A percentile compares a stretch with the other conserved stretches of the same genome.
phyloP scores from a whole-genome alignment of 2,113 vertebrate genomes.

The Macrotis lagotis region DNA sequence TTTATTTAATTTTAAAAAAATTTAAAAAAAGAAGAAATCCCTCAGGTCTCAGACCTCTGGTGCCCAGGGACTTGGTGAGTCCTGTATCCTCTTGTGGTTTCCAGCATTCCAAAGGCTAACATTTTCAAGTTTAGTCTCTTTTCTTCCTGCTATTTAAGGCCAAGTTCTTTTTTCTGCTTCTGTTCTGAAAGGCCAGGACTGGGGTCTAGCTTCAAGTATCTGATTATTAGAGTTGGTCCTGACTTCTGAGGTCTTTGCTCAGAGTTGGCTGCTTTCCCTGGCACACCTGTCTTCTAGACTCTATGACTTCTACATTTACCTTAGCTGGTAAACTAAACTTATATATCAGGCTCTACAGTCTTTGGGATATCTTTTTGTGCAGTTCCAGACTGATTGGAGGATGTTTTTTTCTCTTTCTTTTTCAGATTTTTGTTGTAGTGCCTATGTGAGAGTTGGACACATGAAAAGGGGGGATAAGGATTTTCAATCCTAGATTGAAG shows the following conservation, averaged over 20 bases:
- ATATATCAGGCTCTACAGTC: too few relatives aligned
- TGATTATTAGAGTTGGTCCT: neutral
- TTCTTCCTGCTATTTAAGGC: neutral
- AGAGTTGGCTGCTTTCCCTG: neutral
- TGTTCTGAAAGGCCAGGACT: neutral
- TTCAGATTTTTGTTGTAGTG: neutral
- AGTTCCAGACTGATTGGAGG: neutral
- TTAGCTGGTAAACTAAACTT: neutral
- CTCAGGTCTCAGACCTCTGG: neutral
- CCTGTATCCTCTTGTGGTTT: neutral
- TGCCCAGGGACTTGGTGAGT: neutral
- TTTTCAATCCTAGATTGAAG: neutral
- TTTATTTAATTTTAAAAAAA: too few relatives aligned
- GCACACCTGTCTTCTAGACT: neutral
- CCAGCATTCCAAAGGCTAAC: too few relatives aligned
- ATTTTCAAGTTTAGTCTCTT: neutral
- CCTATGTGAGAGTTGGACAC: neutral
- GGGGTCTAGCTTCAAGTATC: neutral
- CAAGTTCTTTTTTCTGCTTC: neutral
- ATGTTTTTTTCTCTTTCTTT: neutral
- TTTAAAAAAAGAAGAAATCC: too few relatives aligned
- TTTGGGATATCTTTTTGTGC: neutral
- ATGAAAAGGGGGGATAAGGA: neutral
- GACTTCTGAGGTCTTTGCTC: neutral
- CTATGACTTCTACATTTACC: neutral